Percentiles rank a stretch among this genome's conserved stretches.
These are phyloP conservation scores for Rhombomys opimus DNA, from an alignment of 2,113 vertebrate genomes.

Conservation along the genomic window DNA sequence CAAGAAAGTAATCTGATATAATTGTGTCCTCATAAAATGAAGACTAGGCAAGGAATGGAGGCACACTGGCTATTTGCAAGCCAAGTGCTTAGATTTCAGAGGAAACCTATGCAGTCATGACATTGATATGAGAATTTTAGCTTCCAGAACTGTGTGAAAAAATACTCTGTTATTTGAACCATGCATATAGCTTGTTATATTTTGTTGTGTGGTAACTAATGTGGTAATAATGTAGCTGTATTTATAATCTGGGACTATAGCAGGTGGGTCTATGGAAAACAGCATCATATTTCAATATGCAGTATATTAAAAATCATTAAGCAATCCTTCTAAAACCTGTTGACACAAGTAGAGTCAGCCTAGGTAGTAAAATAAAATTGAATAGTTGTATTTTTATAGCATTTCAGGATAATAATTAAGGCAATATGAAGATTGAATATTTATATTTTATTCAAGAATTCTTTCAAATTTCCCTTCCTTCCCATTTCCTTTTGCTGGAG, in stretches of 20 bases:
- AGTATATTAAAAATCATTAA: not conserved
- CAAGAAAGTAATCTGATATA: not conserved
- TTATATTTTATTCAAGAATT: not conserved
- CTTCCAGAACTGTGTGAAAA: not conserved
- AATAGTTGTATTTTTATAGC: not conserved
- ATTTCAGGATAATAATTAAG: not conserved
- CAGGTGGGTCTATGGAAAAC: not conserved
- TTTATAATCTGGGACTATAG: constrained; percentile 4
- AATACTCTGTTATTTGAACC: not conserved
- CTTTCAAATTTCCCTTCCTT: not conserved
- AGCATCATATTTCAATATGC: not conserved
- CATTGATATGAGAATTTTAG: not conserved
- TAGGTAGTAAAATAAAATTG: not conserved
- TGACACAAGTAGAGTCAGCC: not conserved
- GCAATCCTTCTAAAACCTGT: not conserved
- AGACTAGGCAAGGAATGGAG: too few relatives aligned
- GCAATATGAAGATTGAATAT: not conserved
- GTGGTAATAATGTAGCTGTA: not conserved
- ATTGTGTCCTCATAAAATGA: not conserved
- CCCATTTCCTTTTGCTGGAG: not conserved
- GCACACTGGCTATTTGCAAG: not conserved
- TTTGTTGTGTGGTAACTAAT: not conserved
- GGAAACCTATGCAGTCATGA: not conserved
- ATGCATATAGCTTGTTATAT: not conserved
- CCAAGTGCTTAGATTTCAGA: not conserved